Evolutionary conservation across 2,797 vertebrate genomes (phyloP).

Genomic region (Ctenopoma kingsleyae): DNA sequence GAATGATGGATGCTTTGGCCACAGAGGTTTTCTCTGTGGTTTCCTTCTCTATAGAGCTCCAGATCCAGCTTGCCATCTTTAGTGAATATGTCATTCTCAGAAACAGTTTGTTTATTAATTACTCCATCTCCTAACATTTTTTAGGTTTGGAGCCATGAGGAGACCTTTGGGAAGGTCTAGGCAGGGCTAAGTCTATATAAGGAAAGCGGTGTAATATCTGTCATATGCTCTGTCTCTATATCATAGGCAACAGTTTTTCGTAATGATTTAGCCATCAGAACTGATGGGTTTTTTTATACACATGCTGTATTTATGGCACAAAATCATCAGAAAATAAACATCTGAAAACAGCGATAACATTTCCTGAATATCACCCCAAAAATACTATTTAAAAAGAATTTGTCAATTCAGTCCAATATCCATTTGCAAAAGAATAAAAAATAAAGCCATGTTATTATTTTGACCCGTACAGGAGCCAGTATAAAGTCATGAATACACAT

Average conservation of each 20-base stretch:
- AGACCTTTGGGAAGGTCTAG: constrained; percentile 41
- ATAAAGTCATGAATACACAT: neutral
- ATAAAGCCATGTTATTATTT: too few relatives aligned
- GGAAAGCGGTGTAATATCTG: constrained; percentile 58
- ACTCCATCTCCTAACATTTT: neutral
- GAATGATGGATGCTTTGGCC: constrained; percentile 81
- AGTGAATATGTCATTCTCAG: constrained; percentile 28
- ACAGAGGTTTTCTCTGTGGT: constrained; percentile 78
- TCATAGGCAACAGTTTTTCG: constrained; percentile 31
- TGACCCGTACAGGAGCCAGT: neutral
- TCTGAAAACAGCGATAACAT: neutral
- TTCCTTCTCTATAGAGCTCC: constrained; percentile 60
- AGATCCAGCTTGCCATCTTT: constrained; percentile 48
- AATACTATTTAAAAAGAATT: too few relatives aligned
- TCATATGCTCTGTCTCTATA: constrained; percentile 62
- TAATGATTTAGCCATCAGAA: constrained; percentile 32
- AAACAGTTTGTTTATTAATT: constrained; percentile 37
- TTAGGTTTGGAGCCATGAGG: constrained; percentile 30
- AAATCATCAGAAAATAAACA: neutral
- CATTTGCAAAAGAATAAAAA: too few relatives aligned
- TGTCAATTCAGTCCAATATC: neutral
- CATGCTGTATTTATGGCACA: neutral
- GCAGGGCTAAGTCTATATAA: constrained; percentile 55
- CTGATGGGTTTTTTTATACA: neutral
- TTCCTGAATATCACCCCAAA: neutral